A percentile compares a stretch with the other conserved stretches of the same genome.
These are phyloP conservation scores for Congeria kusceri DNA, from an alignment of 2,888 invertebrate species.

Conservation along the genomic window DNA sequence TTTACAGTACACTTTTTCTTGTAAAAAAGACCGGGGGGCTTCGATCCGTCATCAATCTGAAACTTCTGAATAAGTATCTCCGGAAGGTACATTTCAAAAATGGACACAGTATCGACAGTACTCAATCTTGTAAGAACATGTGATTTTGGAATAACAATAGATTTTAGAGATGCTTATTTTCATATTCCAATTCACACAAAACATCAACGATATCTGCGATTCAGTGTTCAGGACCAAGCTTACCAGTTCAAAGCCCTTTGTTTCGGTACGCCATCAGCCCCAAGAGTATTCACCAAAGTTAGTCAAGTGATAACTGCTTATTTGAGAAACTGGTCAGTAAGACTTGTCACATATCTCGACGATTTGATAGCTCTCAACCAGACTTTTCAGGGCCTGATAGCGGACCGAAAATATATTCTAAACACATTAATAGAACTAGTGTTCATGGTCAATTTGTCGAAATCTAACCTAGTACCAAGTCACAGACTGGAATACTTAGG, in stretches of 20 bases:
- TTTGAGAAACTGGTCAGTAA: constrained; percentile 26
- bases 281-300: constrained; percentile 46
- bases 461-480: constrained; percentile 30
- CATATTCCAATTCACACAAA: constrained; percentile 25
- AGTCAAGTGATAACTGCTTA: constrained; percentile 36
- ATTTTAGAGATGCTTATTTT: constrained; percentile 40
- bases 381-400: not conserved
- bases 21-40: constrained; percentile 33
- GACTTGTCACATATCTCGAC: constrained; percentile 52
- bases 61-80: constrained; percentile 51
- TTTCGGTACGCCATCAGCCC: constrained; percentile 32
- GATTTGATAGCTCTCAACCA: constrained; percentile 46
- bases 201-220: constrained; percentile 35
- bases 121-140: constrained; percentile 27
- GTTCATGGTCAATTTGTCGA: constrained; percentile 45
- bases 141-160: constrained; percentile 38
- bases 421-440: constrained; percentile 31
- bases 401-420: constrained; percentile 27
- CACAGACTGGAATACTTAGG: constrained; percentile 35
- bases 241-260: constrained; percentile 29
- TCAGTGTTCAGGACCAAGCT: not conserved
- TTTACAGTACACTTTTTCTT: constrained; percentile 48
- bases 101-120: constrained; percentile 43
- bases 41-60: constrained; percentile 52
- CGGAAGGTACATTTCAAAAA: constrained; percentile 46